Base-by-base conservation (phyloP, 2,888 invertebrate genomes). In the Ptilodon capucinus region DNA sequence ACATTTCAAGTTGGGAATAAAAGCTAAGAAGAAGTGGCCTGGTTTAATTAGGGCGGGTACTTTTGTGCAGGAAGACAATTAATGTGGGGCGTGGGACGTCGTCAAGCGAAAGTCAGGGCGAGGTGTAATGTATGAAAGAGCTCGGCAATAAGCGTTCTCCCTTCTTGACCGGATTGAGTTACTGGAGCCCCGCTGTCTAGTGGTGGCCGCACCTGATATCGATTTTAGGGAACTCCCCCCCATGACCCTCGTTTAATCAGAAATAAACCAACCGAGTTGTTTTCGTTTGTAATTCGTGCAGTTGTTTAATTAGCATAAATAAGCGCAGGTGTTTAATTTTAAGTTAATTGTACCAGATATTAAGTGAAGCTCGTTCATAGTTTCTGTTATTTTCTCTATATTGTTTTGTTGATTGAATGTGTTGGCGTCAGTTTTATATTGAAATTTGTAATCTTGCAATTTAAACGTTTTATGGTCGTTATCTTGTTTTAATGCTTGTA, bases 171-270 rank as follows among this genome's bases (percentile, higher is more conserved):
- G 82, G 81, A 76, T 83, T 79, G 76, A 76, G 75, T 79, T 77
- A 76, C 71, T 69, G 79, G 76, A 81, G 81, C 76, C 83, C 74
- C 69, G 76, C 81, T 57, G 86, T 85, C 85, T 85, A 84, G 84
- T 71, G 81, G 55, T 79, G 80, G 44, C 51, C 63, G 47, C 58
- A 63, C 55, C 55, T 56, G 51, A 7, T 63, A 65, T 65, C 65
- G 65, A 64, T 60, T 58, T 66, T 67, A 5, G 44, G 56, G 56
- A 51, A 2, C 49, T 45, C 53, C 62, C 66, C 53, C 48, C 40
- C 54, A 49, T 60, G 50, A 56, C 56, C n/a, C 52, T 60, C 49
- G 54, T 59, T 59, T 68, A 59, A 64, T 55, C 57, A 57, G 41
- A 57, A 57, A 47, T 44, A 47, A 48, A 47, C 48, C 61, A 67